phyloP scores from a whole-genome alignment of 2,888 invertebrate species.

The Pachliopta kotzebuea region DNA sequence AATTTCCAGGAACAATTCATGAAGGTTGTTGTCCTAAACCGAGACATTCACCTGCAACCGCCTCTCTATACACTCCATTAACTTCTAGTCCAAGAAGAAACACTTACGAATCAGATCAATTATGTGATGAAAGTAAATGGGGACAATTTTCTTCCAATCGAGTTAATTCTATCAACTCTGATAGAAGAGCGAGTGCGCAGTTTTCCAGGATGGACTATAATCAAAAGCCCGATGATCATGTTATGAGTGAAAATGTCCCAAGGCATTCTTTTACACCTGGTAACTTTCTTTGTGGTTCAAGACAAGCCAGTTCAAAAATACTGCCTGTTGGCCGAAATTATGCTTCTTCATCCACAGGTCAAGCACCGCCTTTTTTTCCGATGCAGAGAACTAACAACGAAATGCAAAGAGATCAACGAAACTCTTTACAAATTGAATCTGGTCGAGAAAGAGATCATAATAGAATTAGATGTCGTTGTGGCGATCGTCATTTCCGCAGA shows the following conservation, averaged over 20 bases:
- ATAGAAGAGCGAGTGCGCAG: background rate
- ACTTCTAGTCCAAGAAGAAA: slow-evolving; percentile 9
- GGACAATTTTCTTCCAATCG: background rate
- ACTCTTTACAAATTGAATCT: slow-evolving; percentile 8
- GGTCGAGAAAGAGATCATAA: slow-evolving; percentile 4
- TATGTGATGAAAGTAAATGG: slow-evolving; percentile 11
- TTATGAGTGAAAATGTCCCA: background rate
- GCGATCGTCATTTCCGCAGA: slow-evolving; percentile 4
- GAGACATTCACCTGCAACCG: slow-evolving; percentile 4
- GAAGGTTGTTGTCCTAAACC: slow-evolving; percentile 4
- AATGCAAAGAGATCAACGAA: background rate
- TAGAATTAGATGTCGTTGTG: slow-evolving; percentile 20
- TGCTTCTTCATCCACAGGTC: slow-evolving; percentile 7
- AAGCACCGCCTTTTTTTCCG: background rate
- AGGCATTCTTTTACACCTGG: slow-evolving; percentile 1
- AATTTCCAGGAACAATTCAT: slow-evolving; percentile 39
- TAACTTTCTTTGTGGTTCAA: slow-evolving; percentile 4
- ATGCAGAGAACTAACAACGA: background rate
- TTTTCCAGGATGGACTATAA: background rate
- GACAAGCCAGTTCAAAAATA: slow-evolving; percentile 8
- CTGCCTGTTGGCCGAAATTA: background rate
- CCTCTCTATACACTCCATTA: slow-evolving; percentile 10
- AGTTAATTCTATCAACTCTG: background rate
- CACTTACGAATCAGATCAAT: slow-evolving; percentile 1
- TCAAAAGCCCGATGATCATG: slow-evolving; percentile 10